Evolutionary conservation across 1,140 invertebrate species (phyloP), one percentile per base, ranked within the genome.

Genomic region (Drosophila simulans): DNA sequence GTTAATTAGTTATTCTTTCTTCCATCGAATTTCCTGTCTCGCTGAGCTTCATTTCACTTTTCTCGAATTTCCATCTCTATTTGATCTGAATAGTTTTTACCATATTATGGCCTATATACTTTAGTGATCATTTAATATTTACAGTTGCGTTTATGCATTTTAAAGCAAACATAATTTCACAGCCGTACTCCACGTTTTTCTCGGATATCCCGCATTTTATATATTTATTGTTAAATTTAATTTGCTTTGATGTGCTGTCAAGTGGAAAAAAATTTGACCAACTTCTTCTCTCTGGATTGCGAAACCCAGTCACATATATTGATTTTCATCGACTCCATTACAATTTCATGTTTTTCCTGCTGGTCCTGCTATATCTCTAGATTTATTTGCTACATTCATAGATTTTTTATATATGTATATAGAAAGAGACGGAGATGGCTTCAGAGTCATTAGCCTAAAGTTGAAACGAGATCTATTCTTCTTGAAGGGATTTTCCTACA

Each of bases 161-260:
- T 55, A 80, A 70, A 77, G 81, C 81, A 80, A 77, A 80, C 72
- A 73, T 71, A 77, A 69, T 80, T 77, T 84, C 81, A 84, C 81
- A 84, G 81, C 81, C 81, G 81, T 84, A 85, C 81, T 84, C 72
- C 66, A 77, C 64, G 48, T 59, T 42, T 66, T 48, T 68, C 45
- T 76, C 34, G 63, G 53, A 49, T 74, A 59, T 40, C 8, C 45
- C 56, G 56, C n/a, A 56, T 62, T 76, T 27, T 31, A 56, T 20
- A 45, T 17, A 11, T 53, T 20, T 35, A 43, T 56, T 57, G 39
- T 10, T 46, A 52, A 35, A 27, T 49, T 7, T 54, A 13, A 34
- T 35, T 52, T 39, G 4, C 49, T 42, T 56, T 56, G 20, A 45
- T 65, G 59, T 69, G 65, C 62, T 45, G 51, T 53, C 43, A 40